Evolutionary conservation across 2,113 vertebrate genomes (phyloP).

Genomic region (Chunga burmeisteri): DNA sequence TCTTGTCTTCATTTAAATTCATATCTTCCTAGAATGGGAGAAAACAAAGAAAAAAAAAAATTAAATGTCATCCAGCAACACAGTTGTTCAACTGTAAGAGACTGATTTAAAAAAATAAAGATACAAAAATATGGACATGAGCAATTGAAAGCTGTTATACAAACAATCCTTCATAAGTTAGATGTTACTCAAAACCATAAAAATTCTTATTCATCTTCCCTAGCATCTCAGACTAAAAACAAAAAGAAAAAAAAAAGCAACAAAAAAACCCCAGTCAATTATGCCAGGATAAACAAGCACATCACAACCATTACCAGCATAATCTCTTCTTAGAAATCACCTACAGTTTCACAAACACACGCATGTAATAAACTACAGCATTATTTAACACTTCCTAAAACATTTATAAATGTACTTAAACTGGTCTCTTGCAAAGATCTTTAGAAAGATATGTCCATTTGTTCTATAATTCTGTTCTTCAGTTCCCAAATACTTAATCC

Average conservation of each 20-base stretch:
- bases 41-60: constrained; percentile 8
- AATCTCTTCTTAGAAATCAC: neutral
- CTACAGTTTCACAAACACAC: neutral
- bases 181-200: neutral
- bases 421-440: neutral
- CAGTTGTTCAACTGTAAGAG: neutral
- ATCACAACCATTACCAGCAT: neutral
- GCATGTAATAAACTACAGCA: neutral
- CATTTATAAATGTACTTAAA: neutral
- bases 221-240: neutral
- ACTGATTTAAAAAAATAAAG: neutral
- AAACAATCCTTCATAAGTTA: neutral
- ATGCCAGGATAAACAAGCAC: neutral
- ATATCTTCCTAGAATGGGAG: constrained; percentile 90
- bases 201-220: neutral
- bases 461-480: neutral
- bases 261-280: neutral
- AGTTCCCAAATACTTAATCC: neutral
- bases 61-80: neutral
- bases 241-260: too few species aligned
- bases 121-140: neutral
- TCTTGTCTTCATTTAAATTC: constrained; percentile 98
- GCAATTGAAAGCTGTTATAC: neutral
- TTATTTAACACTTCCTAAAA: neutral
- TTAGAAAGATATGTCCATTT: neutral